Conservation (phyloP, 2,113 vertebrate genomes). For the Microcebus tavaratra region DNA sequence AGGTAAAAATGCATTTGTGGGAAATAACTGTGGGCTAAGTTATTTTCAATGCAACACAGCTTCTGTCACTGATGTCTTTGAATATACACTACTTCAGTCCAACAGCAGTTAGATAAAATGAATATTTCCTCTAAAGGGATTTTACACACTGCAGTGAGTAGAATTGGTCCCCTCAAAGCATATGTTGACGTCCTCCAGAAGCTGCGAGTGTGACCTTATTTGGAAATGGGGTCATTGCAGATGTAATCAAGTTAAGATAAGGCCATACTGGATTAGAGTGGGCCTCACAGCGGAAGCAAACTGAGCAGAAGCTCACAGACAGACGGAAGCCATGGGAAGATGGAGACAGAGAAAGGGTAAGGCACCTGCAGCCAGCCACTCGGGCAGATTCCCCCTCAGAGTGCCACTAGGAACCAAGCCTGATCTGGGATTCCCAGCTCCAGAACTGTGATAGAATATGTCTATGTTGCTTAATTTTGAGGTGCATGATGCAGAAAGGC, state of each 20-base stretch:
- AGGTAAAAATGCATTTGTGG: background rate
- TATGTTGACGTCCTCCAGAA: background rate
- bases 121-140: background rate
- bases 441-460: background rate
- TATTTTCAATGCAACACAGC: background rate
- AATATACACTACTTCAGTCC: background rate
- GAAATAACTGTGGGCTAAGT: background rate
- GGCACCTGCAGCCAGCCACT: too few species aligned
- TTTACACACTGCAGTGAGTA: background rate
- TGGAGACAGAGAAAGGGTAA: too few species aligned
- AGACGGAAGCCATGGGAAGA: too few species aligned
- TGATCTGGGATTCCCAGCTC: background rate
- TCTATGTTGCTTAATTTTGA: background rate
- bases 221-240: background rate
- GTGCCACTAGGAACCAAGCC: background rate
- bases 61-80: background rate
- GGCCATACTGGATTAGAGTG: background rate
- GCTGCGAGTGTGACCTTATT: background rate
- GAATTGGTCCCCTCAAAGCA: background rate
- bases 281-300: background rate
- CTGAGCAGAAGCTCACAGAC: background rate
- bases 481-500: background rate
- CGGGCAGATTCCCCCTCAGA: background rate
- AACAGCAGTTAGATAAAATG: background rate
- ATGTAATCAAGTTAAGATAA: background rate